Evolutionary conservation across 1,140 invertebrate species (phyloP).

Genomic region (Ceratosolen fusciceps): DNA sequence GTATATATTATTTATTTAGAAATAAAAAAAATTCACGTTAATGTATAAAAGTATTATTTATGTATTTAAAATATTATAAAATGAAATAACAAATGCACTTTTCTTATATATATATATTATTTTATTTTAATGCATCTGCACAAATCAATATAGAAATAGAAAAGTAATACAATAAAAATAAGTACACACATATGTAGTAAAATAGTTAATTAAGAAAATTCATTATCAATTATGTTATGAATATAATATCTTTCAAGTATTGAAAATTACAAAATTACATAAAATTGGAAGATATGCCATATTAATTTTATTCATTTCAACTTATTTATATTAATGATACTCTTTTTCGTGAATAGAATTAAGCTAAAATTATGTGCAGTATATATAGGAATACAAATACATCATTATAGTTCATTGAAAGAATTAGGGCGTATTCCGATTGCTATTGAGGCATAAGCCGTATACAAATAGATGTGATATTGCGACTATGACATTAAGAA

Average conservation of each 20-base stretch:
- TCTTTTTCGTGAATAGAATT: neutral
- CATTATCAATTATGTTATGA: neutral
- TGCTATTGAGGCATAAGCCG: neutral
- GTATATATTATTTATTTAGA: slow-evolving; percentile 45
- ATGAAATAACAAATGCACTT: slow-evolving; percentile 33
- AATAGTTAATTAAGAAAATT: too few relatives aligned
- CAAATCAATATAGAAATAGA: too few relatives aligned
- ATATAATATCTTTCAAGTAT: neutral
- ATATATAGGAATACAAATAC: neutral
- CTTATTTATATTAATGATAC: neutral
- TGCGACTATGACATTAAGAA: neutral
- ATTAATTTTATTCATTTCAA: neutral
- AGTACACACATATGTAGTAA: too few relatives aligned
- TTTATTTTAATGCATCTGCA: too few relatives aligned
- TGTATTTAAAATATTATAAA: slow-evolving; percentile 18
- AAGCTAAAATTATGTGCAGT: neutral
- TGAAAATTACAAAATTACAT: neutral
- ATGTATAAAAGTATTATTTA: slow-evolving; percentile 18
- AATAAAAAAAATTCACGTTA: neutral
- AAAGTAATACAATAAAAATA: too few relatives aligned
- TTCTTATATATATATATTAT: too few relatives aligned
- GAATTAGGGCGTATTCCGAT: slow-evolving; percentile 6
- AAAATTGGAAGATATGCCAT: neutral
- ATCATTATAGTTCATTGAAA: neutral
- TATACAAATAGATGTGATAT: too few relatives aligned